Conservation (phyloP, 1,140 invertebrate species). For the Pomacea maculata region DNA sequence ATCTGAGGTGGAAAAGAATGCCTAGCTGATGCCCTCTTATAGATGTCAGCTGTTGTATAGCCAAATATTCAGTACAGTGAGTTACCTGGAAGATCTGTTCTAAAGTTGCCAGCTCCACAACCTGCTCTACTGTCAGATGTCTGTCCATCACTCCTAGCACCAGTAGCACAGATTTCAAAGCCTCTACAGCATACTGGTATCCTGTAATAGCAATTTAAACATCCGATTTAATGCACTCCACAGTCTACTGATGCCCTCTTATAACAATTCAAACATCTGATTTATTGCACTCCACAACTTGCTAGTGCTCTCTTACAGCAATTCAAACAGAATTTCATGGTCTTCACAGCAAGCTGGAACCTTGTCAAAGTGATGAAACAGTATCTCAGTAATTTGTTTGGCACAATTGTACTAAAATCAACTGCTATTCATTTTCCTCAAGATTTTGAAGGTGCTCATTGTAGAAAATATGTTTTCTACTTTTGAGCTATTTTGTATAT, state of each 20-base stretch:
- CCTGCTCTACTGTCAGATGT: slow-evolving; percentile 79
- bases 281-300: neutral
- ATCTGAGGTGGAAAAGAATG: too few species aligned
- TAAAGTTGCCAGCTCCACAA: slow-evolving; percentile 82
- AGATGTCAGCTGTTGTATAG: too few species aligned
- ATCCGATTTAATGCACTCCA: neutral
- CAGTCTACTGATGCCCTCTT: neutral
- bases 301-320: neutral
- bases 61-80: neutral
- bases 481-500: too few species aligned
- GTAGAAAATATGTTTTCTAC: too few species aligned
- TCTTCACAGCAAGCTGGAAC: neutral
- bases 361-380: neutral
- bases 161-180: slow-evolving; percentile 91
- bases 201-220: slow-evolving; percentile 70
- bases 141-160: slow-evolving; percentile 83
- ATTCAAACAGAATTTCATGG: neutral
- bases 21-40: too few species aligned
- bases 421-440: too few species aligned
- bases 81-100: slow-evolving; percentile 90
- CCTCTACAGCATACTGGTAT: slow-evolving; percentile 85
- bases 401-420: too few species aligned
- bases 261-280: neutral
- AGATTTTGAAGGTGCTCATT: too few species aligned
- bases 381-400: too few species aligned